These are phyloP conservation scores for Melieria picta DNA, from an alignment of 2,888 invertebrate genomes.

Conservation along the genomic window DNA sequence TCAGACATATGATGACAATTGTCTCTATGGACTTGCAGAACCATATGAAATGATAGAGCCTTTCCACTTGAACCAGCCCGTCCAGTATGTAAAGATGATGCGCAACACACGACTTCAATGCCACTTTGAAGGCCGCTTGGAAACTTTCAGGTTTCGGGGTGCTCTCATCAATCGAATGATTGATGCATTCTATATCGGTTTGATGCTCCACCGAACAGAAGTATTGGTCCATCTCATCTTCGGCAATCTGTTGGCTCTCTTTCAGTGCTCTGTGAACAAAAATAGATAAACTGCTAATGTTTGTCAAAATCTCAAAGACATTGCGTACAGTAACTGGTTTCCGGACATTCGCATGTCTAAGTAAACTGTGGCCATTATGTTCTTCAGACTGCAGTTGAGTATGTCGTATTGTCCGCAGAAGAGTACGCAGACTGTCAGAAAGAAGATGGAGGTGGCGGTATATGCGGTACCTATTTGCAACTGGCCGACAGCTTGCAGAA, in stretches of 20 bases:
- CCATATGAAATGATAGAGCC: conserved; percentile 59
- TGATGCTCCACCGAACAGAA: conserved; percentile 47
- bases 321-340: conserved; percentile 45
- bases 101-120: conserved; percentile 53
- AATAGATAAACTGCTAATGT: too few relatives aligned
- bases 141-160: conserved; percentile 34
- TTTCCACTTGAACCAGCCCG: conserved; percentile 55
- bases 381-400: conserved; percentile 58
- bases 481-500: conserved; percentile 60
- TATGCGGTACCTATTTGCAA: conserved; percentile 57
- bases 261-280: conserved; percentile 44
- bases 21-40: conserved; percentile 59
- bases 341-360: conserved; percentile 44
- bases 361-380: conserved; percentile 53
- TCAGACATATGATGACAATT: conserved; percentile 58
- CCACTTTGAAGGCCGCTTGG: conserved; percentile 43
- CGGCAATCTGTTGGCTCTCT: conserved; percentile 44
- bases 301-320: too few relatives aligned
- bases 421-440: conserved; percentile 59
- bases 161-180: background rate
- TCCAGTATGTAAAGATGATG: conserved; percentile 59
- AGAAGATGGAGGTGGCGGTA: conserved; percentile 51
- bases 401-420: conserved; percentile 60
- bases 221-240: conserved; percentile 51
- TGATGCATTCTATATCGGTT: conserved; percentile 14